These are phyloP conservation scores for Drosophila littoralis DNA, from an alignment of 1,140 invertebrate species.

Conservation along the genomic window DNA sequence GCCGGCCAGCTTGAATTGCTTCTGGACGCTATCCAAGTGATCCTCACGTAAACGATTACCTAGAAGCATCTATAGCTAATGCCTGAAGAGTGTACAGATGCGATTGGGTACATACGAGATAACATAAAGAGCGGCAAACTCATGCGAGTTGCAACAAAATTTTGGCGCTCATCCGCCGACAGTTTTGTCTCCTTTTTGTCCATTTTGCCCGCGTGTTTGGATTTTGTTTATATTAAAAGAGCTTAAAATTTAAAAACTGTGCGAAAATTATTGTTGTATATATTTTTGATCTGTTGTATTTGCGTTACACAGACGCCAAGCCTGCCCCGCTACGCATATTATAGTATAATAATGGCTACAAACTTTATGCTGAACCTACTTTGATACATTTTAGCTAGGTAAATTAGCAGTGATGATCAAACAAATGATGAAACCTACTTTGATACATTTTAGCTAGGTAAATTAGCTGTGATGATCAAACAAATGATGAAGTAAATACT, in stretches of 20 bases:
- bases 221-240: neutral
- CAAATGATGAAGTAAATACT: too few species aligned
- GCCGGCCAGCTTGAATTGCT: slow-evolving; percentile 64
- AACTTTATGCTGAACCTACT: neutral
- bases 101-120: slow-evolving; percentile 45
- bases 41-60: slow-evolving; percentile 63
- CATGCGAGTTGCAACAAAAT: slow-evolving; percentile 67
- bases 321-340: neutral
- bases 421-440: too few species aligned
- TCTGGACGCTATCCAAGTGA: slow-evolving; percentile 35
- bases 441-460: too few species aligned
- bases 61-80: neutral
- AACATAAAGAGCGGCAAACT: slow-evolving; percentile 69
- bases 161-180: slow-evolving; percentile 54
- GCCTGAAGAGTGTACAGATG: too few species aligned
- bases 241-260: slow-evolving; percentile 15
- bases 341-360: neutral
- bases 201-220: slow-evolving; percentile 20
- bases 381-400: too few species aligned
- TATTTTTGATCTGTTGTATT: neutral
- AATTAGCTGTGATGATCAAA: too few species aligned
- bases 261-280: neutral
- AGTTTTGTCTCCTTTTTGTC: slow-evolving; percentile 34
- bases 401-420: too few species aligned
- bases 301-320: neutral